Evolutionary conservation across 2,888 invertebrate species (phyloP).

Genomic region (Parthenolecanium corni): DNA sequence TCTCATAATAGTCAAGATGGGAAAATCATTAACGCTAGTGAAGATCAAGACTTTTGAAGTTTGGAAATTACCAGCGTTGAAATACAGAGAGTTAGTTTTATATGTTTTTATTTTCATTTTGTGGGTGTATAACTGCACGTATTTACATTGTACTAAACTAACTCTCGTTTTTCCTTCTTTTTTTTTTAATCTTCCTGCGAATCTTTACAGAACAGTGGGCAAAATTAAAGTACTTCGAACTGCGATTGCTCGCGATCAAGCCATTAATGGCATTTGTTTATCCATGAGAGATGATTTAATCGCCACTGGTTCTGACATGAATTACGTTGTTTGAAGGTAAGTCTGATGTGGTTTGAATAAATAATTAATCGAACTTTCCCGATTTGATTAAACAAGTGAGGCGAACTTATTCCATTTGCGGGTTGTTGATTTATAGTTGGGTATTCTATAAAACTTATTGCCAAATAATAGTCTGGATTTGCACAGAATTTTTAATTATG

Average conservation of each 20-base stretch:
- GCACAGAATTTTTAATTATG: too few species aligned
- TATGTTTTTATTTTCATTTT: too few species aligned
- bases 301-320: constrained; percentile 85
- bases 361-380: neutral
- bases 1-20: constrained; percentile 41
- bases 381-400: neutral
- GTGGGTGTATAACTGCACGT: too few species aligned
- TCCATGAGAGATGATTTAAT: constrained; percentile 82
- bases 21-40: constrained; percentile 69
- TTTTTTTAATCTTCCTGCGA: too few species aligned
- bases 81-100: constrained; percentile 31
- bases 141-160: neutral
- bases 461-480: too few species aligned
- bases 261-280: constrained; percentile 76
- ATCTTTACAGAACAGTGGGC: constrained; percentile 13
- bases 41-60: constrained; percentile 81
- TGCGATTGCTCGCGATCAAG: constrained; percentile 78
- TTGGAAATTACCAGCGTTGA: constrained; percentile 57
- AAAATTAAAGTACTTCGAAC: constrained; percentile 42
- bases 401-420: neutral
- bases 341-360: neutral
- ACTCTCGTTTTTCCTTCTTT: too few species aligned
- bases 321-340: constrained; percentile 66
- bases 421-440: too few species aligned
- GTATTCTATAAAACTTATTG: too few species aligned